phyloP scores from a whole-genome alignment of 2,888 invertebrate genomes.

The Aproaerema taeniolella region DNA sequence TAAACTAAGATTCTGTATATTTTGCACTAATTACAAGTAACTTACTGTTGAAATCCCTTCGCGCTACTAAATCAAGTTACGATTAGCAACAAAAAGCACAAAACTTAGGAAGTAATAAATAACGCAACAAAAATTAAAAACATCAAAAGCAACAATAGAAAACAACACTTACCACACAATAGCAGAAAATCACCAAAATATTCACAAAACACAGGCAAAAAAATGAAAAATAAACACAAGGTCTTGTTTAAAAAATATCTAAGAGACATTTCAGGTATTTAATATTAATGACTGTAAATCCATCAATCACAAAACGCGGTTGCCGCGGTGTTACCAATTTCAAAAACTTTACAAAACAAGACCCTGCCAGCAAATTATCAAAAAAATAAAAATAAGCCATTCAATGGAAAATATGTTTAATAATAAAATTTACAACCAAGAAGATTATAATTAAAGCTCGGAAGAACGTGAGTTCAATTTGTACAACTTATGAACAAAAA shows the following conservation, averaged over 20 bases:
- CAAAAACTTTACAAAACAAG: too few relatives aligned
- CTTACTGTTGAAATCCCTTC: too few relatives aligned
- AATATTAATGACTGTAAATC: too few relatives aligned
- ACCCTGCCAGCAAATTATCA: too few relatives aligned
- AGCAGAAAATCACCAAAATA: constrained; percentile 34
- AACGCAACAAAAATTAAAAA: not conserved
- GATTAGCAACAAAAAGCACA: too few relatives aligned
- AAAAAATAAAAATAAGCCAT: constrained; percentile 71
- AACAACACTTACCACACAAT: constrained; percentile 48
- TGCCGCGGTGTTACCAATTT: too few relatives aligned
- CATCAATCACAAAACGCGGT: too few relatives aligned
- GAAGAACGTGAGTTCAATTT: constrained; percentile 67
- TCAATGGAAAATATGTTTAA: constrained; percentile 66
- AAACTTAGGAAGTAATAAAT: too few relatives aligned
- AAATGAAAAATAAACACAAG: too few relatives aligned
- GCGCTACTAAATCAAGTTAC: too few relatives aligned
- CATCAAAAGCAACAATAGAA: constrained; percentile 18
- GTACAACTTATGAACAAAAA: constrained; percentile 50
- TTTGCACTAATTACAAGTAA: too few relatives aligned
- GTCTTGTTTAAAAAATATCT: constrained; percentile 44
- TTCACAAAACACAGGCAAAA: constrained; percentile 51
- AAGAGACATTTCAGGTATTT: constrained; percentile 63
- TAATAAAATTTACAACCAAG: constrained; percentile 74
- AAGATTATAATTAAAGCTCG: constrained; percentile 72
- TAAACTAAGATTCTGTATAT: too few relatives aligned